Base-by-base conservation (phyloP, 2,113 vertebrate species). In the Aix galericulata region DNA sequence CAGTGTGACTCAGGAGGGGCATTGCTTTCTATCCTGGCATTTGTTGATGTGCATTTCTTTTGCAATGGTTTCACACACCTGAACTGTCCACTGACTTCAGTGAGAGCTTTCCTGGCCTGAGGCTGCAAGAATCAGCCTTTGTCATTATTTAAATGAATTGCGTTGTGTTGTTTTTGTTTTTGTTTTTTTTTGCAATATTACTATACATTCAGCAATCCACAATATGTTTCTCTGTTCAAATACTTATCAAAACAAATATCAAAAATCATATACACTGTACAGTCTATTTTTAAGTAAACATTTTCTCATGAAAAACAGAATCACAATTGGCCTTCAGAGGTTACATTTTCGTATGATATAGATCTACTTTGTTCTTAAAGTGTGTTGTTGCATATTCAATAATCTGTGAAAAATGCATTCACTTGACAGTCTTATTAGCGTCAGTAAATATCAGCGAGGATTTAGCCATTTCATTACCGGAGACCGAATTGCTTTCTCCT, bases 361-460 rank as follows among this genome's bases (percentile, higher is more conserved):
- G n/a, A 91, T 92, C 82, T 96, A 96, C 69, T 95, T 87, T 80
- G 50, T 76, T 96, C 86, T 96, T 97, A 94, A 97, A 97, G 91
- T 94, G 89, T 92, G 78, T 93, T 96, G 79, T 76, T 96, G 96
- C 79, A 69, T 91, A 56, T 92, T 93, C 89, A 94, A 71, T 87
- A 94, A 94, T 84, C 92, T 81, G 38, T 82, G 66, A 90, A 63
- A 55, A 94, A 93, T 88, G 60, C 13, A 79, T 88, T 94, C 94
- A 77, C 44, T 88, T 82, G 34, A 87, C 92, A 95, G 73, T 96
- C 93, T 86, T 72, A 71, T 5, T 17, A 69, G 69, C 25, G 5
- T 75, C 31, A 79, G 56, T 46, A 69, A 82, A 59, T 92, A 97
- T 99, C 99, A 99, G 98, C 99, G 99, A 90, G 99, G 99, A 82